Conservation (phyloP, 2,888 invertebrate species). For the Mythimna vitellina region DNA sequence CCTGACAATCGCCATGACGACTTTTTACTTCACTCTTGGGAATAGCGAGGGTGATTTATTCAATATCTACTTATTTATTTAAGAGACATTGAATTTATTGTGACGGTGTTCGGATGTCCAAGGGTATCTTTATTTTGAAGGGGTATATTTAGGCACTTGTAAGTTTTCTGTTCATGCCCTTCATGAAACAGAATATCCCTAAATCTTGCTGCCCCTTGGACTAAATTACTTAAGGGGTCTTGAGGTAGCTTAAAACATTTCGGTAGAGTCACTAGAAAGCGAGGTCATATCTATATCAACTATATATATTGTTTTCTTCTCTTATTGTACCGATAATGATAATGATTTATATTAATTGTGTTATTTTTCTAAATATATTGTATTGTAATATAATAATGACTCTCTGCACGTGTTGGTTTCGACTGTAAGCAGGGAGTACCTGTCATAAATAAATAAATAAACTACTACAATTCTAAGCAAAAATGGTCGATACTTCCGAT, state of each 20-base stretch:
- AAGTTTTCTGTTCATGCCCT: slow-evolving; percentile 36
- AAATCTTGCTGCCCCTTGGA: neutral
- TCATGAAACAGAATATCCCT: slow-evolving; percentile 36
- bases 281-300: no score
- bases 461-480: neutral
- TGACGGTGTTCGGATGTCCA: neutral
- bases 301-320: no score
- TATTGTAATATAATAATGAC: no score
- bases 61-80: slow-evolving; percentile 5
- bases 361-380: no score
- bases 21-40: neutral
- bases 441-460: no score
- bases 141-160: slow-evolving; percentile 27
- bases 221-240: neutral
- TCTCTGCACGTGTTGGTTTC: no score
- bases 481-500: slow-evolving; percentile 11
- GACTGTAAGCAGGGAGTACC: no score
- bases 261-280: neutral
- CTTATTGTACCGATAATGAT: no score
- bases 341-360: no score
- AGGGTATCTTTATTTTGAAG: neutral
- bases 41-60: neutral
- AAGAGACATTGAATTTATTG: neutral
- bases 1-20: neutral
- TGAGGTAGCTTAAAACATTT: neutral